Conservation (phyloP, 2,888 invertebrate genomes). For the Ornithoptera alexandrae region DNA sequence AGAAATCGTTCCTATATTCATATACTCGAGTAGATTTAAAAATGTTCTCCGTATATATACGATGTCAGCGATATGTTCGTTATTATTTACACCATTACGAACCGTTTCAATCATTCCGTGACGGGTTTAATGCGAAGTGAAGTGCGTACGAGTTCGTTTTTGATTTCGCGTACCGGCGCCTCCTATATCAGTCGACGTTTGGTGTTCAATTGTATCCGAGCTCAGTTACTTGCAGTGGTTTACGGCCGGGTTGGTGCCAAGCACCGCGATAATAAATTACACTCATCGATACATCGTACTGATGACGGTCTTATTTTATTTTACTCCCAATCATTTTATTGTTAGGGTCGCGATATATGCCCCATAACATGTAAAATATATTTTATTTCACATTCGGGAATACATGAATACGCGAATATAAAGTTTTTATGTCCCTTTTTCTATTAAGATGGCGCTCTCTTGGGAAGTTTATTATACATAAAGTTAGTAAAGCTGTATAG, state of each 20-base stretch:
- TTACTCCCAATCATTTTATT: slow-evolving; percentile 34
- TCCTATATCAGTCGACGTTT: slow-evolving; percentile 45
- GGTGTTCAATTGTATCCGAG: slow-evolving; percentile 38
- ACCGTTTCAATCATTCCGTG: slow-evolving; percentile 59
- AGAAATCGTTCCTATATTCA: no score
- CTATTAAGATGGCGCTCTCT: slow-evolving; percentile 9
- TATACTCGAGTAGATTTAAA: no score
- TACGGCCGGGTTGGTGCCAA: slow-evolving; percentile 42
- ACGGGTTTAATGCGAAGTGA: slow-evolving; percentile 56
- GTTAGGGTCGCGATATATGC: slow-evolving; percentile 34
- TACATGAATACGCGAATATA: slow-evolving; percentile 21
- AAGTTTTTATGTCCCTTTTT: slow-evolving; percentile 22
- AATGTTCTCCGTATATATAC: no score
- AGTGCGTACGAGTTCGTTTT: slow-evolving; percentile 58
- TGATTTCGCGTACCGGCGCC: slow-evolving; percentile 53
- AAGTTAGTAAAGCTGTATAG: background rate
- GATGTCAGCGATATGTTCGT: slow-evolving; percentile 20
- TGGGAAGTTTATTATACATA: background rate
- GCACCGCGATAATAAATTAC: slow-evolving; percentile 46
- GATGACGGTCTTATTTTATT: slow-evolving; percentile 44
- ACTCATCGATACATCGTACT: slow-evolving; percentile 42
- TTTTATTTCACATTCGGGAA: slow-evolving; percentile 27
- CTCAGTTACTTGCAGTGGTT: slow-evolving; percentile 43
- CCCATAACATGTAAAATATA: slow-evolving; percentile 28
- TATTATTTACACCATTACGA: slow-evolving; percentile 46